Percentiles rank a stretch among this genome's conserved stretches.
Conservation (phyloP, 2,888 invertebrate genomes). For the Uropetala carovei region DNA sequence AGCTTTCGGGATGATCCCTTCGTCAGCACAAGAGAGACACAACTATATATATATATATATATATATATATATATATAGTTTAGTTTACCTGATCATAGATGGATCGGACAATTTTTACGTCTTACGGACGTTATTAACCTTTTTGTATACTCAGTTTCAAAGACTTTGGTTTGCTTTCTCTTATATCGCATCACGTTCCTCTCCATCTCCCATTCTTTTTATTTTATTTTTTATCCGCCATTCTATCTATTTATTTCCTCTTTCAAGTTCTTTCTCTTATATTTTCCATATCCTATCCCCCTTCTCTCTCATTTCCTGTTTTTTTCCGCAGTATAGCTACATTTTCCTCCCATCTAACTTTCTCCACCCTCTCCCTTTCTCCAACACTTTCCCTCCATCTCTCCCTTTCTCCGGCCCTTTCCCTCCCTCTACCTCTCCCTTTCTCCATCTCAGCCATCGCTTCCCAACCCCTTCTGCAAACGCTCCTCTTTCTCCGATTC, state of each 20-base stretch:
- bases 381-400: not conserved
- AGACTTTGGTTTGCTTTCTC: no score
- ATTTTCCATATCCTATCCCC: not conserved
- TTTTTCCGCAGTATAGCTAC: not conserved
- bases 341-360: not conserved
- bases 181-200: no score
- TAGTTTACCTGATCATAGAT: no score
- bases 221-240: not conserved
- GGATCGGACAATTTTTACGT: no score
- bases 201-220: no score
- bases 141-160: no score
- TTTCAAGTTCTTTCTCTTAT: not conserved
- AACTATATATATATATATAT: no score
- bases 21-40: no score
- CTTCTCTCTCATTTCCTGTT: not conserved
- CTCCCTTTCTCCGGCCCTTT: not conserved
- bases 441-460: not conserved
- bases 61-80: no score
- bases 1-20: no score
- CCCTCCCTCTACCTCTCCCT: not conserved
- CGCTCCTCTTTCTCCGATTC: not conserved
- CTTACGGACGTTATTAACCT: no score
- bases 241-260: not conserved
- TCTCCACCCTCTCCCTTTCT: not conserved
- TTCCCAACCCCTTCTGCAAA: not conserved